Base-by-base conservation (phyloP, 2,888 invertebrate genomes). In the Apoda limacodes region DNA sequence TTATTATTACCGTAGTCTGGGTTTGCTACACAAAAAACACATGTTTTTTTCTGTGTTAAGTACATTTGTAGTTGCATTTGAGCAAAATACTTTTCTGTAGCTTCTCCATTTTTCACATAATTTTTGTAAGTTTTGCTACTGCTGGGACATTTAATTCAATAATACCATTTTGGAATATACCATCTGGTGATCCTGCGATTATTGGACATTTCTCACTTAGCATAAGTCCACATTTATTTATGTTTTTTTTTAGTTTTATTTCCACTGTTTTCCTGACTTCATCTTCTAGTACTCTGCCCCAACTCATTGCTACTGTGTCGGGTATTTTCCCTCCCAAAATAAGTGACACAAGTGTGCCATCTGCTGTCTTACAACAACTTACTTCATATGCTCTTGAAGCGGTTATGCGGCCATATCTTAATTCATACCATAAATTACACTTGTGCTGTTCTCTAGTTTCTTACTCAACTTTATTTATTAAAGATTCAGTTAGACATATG, bases 361-460 rank as follows among this genome's bases (percentile, higher is more conserved):
- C 42, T n/a, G n/a, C n/a, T n/a, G n/a, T n/a, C n/a, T n/a, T n/a
- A n/a, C n/a, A n/a, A n/a, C n/a, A n/a, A 27, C 42, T 42, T 5
- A 41, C 29, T 34, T 46, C 46, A 41, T 28, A 41, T 12, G 39
- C 39, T 37, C 29, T 42, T 22, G 40, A 42, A 27, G 45, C 40
- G 4, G 40, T 42, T 14, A 44, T 22, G n/a, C 40, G 14, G 2
- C 34, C 39, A 37, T 35, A 37, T 15, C 34, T 22, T n/a, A 37
- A 12, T 30, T 32, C 32, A 25, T 30, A 30, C 39, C 38, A 41
- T 10, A 36, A 28, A 5, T 10, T 32, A 15, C 17, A 33, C 24
- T 39, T 35, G 22, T 17, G 7, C 20, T 39, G 39, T 6, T 34
- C 35, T 21, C 28, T 26, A 13, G 40, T 38, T 23, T 30, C 22